phyloP scores from a whole-genome alignment of 2,888 invertebrate genomes.

The Cheilosia impressa region DNA sequence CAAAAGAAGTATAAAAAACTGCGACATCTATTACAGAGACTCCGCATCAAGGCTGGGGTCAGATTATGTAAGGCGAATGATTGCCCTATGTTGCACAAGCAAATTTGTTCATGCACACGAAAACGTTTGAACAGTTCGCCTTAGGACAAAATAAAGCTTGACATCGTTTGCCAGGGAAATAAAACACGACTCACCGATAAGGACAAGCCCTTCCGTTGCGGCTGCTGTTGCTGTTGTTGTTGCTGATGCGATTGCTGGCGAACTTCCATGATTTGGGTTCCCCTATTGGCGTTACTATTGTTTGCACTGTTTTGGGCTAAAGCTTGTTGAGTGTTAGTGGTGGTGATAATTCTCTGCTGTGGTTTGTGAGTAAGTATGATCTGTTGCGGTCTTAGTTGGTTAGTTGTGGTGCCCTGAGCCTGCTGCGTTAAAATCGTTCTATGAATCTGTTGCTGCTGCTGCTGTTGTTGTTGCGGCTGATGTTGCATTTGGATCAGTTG shows the following conservation, averaged over 20 bases:
- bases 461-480: constrained; percentile 78
- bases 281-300: constrained; percentile 69
- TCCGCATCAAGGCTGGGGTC: no score
- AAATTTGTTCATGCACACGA: no score
- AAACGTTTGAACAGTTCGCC: no score
- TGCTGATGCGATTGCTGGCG: constrained; percentile 78
- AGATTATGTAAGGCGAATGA: no score
- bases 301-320: constrained; percentile 67
- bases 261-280: constrained; percentile 81
- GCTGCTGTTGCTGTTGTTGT: constrained; percentile 80
- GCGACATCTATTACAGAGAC: no score
- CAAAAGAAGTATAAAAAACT: no score
- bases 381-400: constrained; percentile 82
- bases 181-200: constrained; percentile 80
- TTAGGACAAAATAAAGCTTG: no score
- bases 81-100: no score
- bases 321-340: constrained; percentile 65
- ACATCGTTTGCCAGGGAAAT: no score
- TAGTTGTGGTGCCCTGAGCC: constrained; percentile 77
- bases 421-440: constrained; percentile 83
- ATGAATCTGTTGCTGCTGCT: constrained; percentile 77
- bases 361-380: constrained; percentile 82
- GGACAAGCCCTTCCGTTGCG: constrained; percentile 82
- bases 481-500: constrained; percentile 83
- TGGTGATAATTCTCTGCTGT: constrained; percentile 80